These are phyloP conservation scores for Heliconius congener DNA, from an alignment of 1,140 invertebrate species.

Conservation along the genomic window DNA sequence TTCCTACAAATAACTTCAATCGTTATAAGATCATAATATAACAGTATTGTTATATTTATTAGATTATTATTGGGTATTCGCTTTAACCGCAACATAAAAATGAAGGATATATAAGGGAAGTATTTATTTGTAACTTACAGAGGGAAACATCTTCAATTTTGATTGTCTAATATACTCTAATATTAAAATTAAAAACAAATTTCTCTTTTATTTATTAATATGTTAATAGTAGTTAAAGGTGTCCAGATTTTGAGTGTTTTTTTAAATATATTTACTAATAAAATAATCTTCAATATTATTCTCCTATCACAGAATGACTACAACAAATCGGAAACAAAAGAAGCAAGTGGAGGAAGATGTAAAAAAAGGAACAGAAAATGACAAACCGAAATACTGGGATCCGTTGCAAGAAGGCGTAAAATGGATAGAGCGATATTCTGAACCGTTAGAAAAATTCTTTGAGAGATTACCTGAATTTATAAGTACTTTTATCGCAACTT, in stretches of 20 bases:
- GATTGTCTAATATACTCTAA: neutral
- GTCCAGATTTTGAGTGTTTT: no score
- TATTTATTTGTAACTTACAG: neutral
- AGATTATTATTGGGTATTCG: constrained; percentile 1
- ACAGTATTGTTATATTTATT: constrained; percentile 16
- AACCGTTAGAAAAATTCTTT: constrained; percentile 81
- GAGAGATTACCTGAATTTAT: constrained; percentile 78
- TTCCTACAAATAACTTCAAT: neutral
- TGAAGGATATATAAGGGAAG: neutral
- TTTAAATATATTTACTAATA: no score
- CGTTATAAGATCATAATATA: neutral
- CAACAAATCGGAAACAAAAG: neutral
- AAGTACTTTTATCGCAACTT: constrained; percentile 79
- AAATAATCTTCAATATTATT: neutral
- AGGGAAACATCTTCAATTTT: neutral
- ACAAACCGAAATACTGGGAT: constrained; percentile 67
- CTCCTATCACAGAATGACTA: neutral
- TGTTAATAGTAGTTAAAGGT: no score
- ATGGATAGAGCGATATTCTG: constrained; percentile 82
- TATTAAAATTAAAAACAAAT: no score
- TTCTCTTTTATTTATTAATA: no score
- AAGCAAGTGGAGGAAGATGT: neutral
- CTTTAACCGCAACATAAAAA: constrained; percentile 14
- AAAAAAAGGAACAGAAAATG: constrained; percentile 16
- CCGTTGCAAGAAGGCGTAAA: constrained; percentile 78